phyloP scores from a whole-genome alignment of 2,888 invertebrate genomes.

The Diplolepis rosae region DNA sequence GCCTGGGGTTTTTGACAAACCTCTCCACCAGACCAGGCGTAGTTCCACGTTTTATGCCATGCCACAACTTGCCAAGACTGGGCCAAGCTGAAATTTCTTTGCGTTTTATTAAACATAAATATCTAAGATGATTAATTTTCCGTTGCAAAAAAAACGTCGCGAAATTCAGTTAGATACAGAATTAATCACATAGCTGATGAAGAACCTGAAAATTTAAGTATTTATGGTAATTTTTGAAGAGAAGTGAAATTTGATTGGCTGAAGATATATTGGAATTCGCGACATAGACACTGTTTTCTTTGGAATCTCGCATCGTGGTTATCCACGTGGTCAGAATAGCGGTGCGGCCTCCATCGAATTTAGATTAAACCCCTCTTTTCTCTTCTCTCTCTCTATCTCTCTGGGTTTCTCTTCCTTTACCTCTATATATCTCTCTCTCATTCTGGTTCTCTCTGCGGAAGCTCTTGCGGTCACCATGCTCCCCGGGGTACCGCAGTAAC shows the following conservation, averaged over 20 bases:
- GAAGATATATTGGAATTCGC: neutral
- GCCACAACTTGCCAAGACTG: too few species aligned
- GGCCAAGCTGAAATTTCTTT: too few species aligned
- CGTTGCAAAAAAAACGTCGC: neutral
- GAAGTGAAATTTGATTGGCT: neutral
- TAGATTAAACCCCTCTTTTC: constrained; percentile 52
- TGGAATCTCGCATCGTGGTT: constrained; percentile 28
- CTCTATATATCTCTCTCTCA: constrained; percentile 34
- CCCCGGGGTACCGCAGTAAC: constrained; percentile 53
- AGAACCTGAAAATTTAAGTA: too few species aligned
- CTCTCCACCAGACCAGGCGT: too few species aligned
- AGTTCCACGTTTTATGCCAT: too few species aligned
- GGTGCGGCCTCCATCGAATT: constrained; percentile 45
- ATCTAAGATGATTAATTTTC: neutral
- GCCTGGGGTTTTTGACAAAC: too few species aligned
- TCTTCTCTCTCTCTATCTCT: constrained; percentile 22
- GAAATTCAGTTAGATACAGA: neutral
- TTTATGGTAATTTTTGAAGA: neutral
- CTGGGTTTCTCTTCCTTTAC: neutral
- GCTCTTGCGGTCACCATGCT: constrained; percentile 59
- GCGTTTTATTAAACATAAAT: neutral
- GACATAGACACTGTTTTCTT: constrained; percentile 17
- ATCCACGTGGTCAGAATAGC: constrained; percentile 30
- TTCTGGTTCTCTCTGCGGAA: constrained; percentile 50
- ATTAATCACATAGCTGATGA: too few species aligned